A percentile compares a stretch with the other conserved stretches of the same genome.
These are phyloP conservation scores for Sylvilagus bachmani DNA, from an alignment of 2,113 vertebrate species.

Conservation along the genomic window DNA sequence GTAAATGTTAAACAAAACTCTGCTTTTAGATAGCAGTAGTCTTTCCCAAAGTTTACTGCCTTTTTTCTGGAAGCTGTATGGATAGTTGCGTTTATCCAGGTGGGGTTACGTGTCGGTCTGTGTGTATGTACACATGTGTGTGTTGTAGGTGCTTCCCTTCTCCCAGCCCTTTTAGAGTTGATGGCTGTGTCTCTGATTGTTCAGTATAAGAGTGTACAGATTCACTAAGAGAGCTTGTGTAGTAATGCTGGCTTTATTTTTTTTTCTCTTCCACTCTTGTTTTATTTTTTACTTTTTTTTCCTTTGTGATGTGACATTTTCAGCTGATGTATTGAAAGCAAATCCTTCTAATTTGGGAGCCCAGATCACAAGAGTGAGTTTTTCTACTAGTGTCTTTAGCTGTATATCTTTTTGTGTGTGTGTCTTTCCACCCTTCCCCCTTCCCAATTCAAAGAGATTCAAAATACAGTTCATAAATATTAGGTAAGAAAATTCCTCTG, in stretches of 20 bases:
- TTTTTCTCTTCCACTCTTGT: slow-evolving; percentile 85
- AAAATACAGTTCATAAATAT: slow-evolving; percentile 76
- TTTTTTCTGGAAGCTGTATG: slow-evolving; percentile 40
- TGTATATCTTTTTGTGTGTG: slow-evolving; percentile 79
- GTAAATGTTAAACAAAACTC: slow-evolving; percentile 19
- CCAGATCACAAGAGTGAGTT: slow-evolving; percentile 92
- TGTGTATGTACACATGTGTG: slow-evolving; percentile 46
- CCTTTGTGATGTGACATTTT: slow-evolving; percentile 88
- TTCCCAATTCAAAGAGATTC: slow-evolving; percentile 74
- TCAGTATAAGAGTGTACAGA: slow-evolving; percentile 74
- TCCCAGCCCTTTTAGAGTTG: slow-evolving; percentile 51
- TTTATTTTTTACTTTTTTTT: slow-evolving; percentile 88
- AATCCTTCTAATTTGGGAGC: slow-evolving; percentile 91
- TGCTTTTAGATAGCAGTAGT: background rate
- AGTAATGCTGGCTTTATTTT: slow-evolving; percentile 85
- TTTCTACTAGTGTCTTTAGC: slow-evolving; percentile 88
- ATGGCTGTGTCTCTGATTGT: slow-evolving; percentile 70
- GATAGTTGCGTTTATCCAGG: slow-evolving; percentile 65
- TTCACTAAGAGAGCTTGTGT: slow-evolving; percentile 69
- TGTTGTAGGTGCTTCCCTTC: slow-evolving; percentile 41
- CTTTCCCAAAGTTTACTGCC: background rate
- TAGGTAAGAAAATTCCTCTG: slow-evolving; percentile 84
- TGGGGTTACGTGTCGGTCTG: slow-evolving; percentile 76
- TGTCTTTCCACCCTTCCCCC: slow-evolving; percentile 67
- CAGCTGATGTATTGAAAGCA: slow-evolving; percentile 92